Conservation (phyloP, 2,888 invertebrate species). For the Geotrupes spiniger region DNA sequence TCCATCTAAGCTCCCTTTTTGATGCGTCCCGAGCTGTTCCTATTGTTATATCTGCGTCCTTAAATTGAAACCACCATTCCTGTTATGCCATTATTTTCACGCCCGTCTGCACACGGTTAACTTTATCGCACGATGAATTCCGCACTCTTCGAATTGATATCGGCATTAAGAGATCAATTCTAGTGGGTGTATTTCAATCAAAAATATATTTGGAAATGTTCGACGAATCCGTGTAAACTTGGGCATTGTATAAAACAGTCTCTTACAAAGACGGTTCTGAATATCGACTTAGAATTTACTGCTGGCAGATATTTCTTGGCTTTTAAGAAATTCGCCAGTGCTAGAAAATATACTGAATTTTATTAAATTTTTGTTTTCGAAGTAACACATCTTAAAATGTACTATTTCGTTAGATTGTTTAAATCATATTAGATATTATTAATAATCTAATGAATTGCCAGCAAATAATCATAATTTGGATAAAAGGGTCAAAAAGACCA, state of each 20-base stretch:
- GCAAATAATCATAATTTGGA: too few relatives aligned
- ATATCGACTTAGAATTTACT: not conserved
- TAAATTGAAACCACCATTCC: not conserved
- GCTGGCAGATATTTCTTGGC: too few relatives aligned
- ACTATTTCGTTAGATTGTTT: too few relatives aligned
- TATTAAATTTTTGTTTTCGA: too few relatives aligned
- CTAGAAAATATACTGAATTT: too few relatives aligned
- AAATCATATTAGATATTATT: too few relatives aligned
- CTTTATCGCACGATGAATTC: conserved; percentile 9
- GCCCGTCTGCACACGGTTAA: not conserved
- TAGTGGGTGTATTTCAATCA: conserved; percentile 45
- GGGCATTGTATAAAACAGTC: conserved; percentile 41
- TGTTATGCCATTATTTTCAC: not conserved
- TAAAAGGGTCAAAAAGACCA: too few relatives aligned
- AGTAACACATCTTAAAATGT: too few relatives aligned
- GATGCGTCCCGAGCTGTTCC: conserved; percentile 41
- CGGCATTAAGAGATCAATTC: conserved; percentile 38
- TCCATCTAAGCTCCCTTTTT: conserved; percentile 45
- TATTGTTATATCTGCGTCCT: conserved; percentile 38
- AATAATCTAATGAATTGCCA: too few relatives aligned
- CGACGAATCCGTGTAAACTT: conserved; percentile 38
- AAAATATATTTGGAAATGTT: conserved; percentile 43
- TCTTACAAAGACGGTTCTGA: conserved; percentile 31
- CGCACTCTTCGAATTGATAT: conserved; percentile 24
- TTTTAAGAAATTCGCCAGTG: too few relatives aligned